phyloP scores from a whole-genome alignment of 2,797 vertebrate genomes.

The Spinus pinus region DNA sequence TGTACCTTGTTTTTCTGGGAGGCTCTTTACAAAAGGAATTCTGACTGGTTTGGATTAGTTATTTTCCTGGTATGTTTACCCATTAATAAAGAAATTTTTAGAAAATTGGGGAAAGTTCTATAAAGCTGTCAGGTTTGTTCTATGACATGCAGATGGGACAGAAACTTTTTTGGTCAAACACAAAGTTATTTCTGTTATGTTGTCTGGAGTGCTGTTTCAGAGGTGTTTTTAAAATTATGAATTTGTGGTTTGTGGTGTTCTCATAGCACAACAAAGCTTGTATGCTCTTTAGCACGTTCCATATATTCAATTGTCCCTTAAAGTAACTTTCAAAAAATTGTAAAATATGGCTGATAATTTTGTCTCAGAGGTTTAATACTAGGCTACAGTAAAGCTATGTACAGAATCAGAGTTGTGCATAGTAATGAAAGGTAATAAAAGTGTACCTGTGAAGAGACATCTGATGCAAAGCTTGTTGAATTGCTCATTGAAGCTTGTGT shows the following conservation, averaged over 20 bases:
- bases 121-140: background rate
- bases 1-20: background rate
- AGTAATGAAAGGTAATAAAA: background rate
- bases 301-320: background rate
- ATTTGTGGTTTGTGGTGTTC: background rate
- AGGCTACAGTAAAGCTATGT: background rate
- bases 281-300: background rate
- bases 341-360: background rate
- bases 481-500: background rate
- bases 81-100: background rate
- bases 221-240: background rate
- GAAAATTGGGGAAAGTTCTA: background rate
- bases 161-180: background rate
- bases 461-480: background rate
- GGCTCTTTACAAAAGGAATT: background rate
- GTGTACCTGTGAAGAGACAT: background rate
- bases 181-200: rapidly evolving
- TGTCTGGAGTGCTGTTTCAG: background rate
- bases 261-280: background rate
- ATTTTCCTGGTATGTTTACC: background rate
- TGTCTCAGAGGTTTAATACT: background rate
- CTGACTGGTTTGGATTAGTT: background rate
- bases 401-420: background rate
- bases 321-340: background rate
- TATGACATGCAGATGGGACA: background rate